Evolutionary conservation across 2,888 invertebrate genomes (phyloP).

Genomic region (Phorcus lineatus): DNA sequence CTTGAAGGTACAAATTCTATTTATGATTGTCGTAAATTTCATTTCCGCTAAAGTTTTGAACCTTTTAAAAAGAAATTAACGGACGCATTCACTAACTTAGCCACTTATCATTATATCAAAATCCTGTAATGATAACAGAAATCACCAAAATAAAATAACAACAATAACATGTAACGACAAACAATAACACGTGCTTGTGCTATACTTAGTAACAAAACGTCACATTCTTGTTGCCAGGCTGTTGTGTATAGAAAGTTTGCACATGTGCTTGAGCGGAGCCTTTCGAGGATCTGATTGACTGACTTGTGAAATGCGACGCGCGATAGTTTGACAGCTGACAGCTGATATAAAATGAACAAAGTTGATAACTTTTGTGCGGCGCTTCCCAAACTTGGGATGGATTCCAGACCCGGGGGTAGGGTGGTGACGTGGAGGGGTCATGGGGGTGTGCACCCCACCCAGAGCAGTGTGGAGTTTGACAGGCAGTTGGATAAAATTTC

Average conservation of each 20-base stretch:
- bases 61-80: too few species aligned
- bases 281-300: not conserved
- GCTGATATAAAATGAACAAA: conserved; percentile 7
- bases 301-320: not conserved
- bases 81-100: too few species aligned
- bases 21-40: conserved; percentile 25
- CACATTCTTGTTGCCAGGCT: conserved; percentile 21
- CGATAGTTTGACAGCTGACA: not conserved
- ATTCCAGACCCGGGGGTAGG: conserved; percentile 62
- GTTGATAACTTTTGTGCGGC: not conserved
- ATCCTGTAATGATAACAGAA: too few species aligned
- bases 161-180: not conserved
- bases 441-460: conserved; percentile 59
- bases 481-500: conserved; percentile 68
- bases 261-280: conserved; percentile 4
- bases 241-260: not conserved
- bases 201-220: conserved; percentile 1
- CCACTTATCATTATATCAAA: too few species aligned
- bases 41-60: not conserved
- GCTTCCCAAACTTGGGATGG: conserved; percentile 24
- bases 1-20: conserved; percentile 13
- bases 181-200: conserved; percentile 14
- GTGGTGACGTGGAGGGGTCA: conserved; percentile 58
- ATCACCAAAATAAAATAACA: not conserved
- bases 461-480: conserved; percentile 66